These are phyloP conservation scores for Leptothorax acervorum DNA, from an alignment of 2,888 invertebrate genomes.

Conservation along the genomic window DNA sequence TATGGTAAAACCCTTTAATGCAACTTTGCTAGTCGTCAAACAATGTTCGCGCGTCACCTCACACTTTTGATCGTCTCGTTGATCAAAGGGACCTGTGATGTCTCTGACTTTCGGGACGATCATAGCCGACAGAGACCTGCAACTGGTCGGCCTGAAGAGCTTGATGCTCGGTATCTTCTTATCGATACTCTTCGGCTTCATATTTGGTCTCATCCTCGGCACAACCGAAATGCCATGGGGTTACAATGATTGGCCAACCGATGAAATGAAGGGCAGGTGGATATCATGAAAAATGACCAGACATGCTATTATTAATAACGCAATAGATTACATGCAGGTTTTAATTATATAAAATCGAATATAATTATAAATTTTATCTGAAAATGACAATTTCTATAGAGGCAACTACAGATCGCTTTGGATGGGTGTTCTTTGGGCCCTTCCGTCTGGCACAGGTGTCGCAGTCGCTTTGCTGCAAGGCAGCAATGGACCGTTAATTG, in stretches of 20 bases:
- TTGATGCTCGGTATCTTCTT: constrained; percentile 90
- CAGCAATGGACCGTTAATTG: constrained; percentile 94
- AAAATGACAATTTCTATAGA: constrained; percentile 83
- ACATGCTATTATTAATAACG: neutral
- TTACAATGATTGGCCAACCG: constrained; percentile 91
- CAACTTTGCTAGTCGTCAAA: constrained; percentile 36
- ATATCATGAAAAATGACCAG: constrained; percentile 24
- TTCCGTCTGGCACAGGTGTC: constrained; percentile 93
- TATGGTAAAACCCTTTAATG: constrained; percentile 85
- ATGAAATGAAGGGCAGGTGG: constrained; percentile 92
- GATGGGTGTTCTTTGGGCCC: constrained; percentile 92
- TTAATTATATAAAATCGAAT: neutral
- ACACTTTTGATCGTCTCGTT: constrained; percentile 13
- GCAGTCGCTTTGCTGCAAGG: constrained; percentile 94
- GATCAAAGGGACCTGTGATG: constrained; percentile 91
- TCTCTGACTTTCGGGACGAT: constrained; percentile 94
- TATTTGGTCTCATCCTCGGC: constrained; percentile 91
- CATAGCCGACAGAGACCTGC: constrained; percentile 90
- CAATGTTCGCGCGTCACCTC: constrained; percentile 10
- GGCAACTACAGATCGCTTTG: constrained; percentile 91
- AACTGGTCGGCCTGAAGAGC: constrained; percentile 90
- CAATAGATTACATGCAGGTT: neutral
- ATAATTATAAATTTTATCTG: neutral
- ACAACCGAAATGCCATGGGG: constrained; percentile 93
- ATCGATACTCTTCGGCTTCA: constrained; percentile 93